Percentiles rank a stretch among this genome's conserved stretches.
These are phyloP conservation scores for Drosophila obscura DNA, from an alignment of 1,140 invertebrate genomes.

Conservation along the genomic window DNA sequence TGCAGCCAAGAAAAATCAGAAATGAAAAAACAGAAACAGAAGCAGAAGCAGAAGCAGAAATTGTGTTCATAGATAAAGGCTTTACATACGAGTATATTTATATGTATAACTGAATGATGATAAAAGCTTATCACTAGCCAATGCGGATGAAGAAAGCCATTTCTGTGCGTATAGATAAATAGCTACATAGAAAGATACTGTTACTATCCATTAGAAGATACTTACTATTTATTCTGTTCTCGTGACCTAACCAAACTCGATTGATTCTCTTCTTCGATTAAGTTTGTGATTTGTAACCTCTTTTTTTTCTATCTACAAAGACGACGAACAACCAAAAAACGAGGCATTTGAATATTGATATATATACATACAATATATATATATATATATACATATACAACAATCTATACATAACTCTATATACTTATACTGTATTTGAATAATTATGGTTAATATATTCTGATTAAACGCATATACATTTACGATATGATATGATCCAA, in stretches of 20 bases:
- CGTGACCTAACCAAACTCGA: slow-evolving; percentile 46
- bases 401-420: slow-evolving; percentile 50
- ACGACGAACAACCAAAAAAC: slow-evolving; percentile 55
- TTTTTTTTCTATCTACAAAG: slow-evolving; percentile 36
- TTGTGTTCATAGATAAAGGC: slow-evolving; percentile 58
- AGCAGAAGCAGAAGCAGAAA: slow-evolving; percentile 24
- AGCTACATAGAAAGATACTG: slow-evolving; percentile 30
- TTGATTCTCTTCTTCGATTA: slow-evolving; percentile 32
- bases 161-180: slow-evolving; percentile 40
- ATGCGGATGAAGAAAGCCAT: slow-evolving; percentile 71
- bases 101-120: slow-evolving; percentile 53
- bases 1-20: slow-evolving; percentile 25
- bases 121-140: slow-evolving; percentile 78
- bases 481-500: slow-evolving; percentile 35
- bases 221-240: slow-evolving; percentile 39
- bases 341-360: slow-evolving; percentile 70
- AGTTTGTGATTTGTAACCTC: slow-evolving; percentile 36
- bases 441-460: slow-evolving; percentile 70
- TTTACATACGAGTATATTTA: slow-evolving; percentile 12
- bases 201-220: slow-evolving; percentile 46
- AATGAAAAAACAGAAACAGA: slow-evolving; percentile 13
- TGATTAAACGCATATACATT: slow-evolving; percentile 70
- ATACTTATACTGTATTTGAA: slow-evolving; percentile 67
- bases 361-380: slow-evolving; percentile 47
- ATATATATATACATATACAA: slow-evolving; percentile 33